Conservation (phyloP, 2,113 vertebrate genomes). For the Aythya baeri region DNA sequence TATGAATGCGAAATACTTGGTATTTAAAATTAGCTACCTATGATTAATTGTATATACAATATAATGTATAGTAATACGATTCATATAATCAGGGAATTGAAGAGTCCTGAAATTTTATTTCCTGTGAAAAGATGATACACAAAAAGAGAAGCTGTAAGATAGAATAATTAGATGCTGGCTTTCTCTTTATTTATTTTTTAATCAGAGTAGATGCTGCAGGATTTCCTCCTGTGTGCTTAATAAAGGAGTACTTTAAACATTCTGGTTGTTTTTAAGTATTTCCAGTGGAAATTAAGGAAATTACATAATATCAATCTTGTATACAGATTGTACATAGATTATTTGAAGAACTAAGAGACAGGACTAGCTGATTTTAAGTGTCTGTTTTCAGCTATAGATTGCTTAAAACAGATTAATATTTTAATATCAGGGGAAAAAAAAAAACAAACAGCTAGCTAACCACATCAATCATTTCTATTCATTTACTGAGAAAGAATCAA, state of each 20-base stretch:
- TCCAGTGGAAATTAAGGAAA: background rate
- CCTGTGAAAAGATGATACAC: background rate
- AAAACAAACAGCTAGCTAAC: background rate
- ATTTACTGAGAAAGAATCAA: background rate
- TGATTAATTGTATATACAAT: background rate
- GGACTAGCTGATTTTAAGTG: background rate
- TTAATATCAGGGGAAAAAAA: background rate
- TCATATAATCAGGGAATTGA: background rate
- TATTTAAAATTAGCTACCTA: background rate
- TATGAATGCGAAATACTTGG: background rate
- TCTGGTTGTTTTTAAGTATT: background rate
- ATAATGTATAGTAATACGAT: background rate
- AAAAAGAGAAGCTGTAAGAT: background rate
- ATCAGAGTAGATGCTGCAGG: background rate
- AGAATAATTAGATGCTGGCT: background rate
- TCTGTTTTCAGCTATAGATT: background rate
- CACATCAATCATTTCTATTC: background rate
- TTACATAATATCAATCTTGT: background rate
- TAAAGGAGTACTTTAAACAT: background rate
- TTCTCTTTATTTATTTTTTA: background rate
- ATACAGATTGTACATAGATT: background rate
- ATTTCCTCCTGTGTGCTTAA: background rate
- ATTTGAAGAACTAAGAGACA: background rate
- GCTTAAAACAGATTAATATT: background rate
- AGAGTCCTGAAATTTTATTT: background rate